These are phyloP conservation scores for Cephus cinctus DNA, from an alignment of 1,140 invertebrate genomes.

Conservation along the genomic window DNA sequence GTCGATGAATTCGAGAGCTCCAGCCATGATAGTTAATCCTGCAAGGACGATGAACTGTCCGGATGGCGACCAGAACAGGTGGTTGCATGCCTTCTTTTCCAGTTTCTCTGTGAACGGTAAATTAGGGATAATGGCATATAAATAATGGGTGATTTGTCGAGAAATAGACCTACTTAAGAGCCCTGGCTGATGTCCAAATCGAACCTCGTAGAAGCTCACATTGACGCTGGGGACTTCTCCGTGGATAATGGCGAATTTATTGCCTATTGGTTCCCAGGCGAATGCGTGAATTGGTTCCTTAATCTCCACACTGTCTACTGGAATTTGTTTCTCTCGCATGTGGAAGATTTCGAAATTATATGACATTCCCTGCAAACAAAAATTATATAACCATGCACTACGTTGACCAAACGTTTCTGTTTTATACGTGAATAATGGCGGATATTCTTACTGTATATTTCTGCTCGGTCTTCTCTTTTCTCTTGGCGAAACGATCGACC, in stretches of 20 bases:
- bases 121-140: conserved; percentile 15
- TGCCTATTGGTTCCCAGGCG: conserved; percentile 97
- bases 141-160: not conserved
- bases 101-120: conserved; percentile 67
- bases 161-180: conserved; percentile 68
- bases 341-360: conserved; percentile 99
- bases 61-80: conserved; percentile 94
- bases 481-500: conserved; percentile 96
- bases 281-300: conserved; percentile 93
- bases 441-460: conserved; percentile 81
- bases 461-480: conserved; percentile 83
- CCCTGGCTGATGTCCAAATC: conserved; percentile 80
- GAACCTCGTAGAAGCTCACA: conserved; percentile 95
- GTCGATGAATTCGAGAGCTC: conserved; percentile 92
- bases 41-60: conserved; percentile 96
- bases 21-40: conserved; percentile 79
- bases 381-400: not conserved
- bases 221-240: conserved; percentile 86
- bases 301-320: conserved; percentile 96
- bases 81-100: conserved; percentile 90
- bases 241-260: conserved; percentile 95
- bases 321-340: conserved; percentile 96
- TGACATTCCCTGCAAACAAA: conserved; percentile 77
- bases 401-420: conserved; percentile 4
- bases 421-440: conserved; percentile 3